These are phyloP conservation scores for Diarsia dahlii DNA, from an alignment of 2,888 invertebrate genomes.

Conservation along the genomic window DNA sequence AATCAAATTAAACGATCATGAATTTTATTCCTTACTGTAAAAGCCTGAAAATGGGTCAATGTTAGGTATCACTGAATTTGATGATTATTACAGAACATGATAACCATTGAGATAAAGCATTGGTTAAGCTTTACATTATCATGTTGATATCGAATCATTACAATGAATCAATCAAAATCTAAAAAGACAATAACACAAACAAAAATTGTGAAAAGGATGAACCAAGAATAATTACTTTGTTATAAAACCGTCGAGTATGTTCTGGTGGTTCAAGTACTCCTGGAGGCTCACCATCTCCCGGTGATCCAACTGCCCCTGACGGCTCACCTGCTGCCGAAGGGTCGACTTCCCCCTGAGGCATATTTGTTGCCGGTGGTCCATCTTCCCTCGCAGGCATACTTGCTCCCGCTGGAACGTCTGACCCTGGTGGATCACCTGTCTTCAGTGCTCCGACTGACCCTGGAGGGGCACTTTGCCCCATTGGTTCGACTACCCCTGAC, in stretches of 20 bases:
- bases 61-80: background rate
- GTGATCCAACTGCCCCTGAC: too few species aligned
- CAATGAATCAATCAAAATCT: background rate
- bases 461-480: background rate
- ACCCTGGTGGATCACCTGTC: too few species aligned
- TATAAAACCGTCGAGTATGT: background rate
- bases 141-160: background rate
- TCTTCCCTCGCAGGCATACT: too few species aligned
- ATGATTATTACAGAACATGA: background rate
- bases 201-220: background rate
- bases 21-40: background rate
- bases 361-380: too few species aligned
- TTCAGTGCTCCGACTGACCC: background rate
- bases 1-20: background rate
- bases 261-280: too few species aligned
- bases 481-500: background rate
- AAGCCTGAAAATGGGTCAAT: background rate
- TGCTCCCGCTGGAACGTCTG: background rate
- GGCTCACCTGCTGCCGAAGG: background rate
- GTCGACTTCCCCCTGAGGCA: too few species aligned
- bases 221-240: background rate
- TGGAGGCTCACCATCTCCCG: background rate
- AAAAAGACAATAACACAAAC: background rate
- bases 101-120: background rate
- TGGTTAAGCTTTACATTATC: background rate